Percentiles rank a stretch among this genome's conserved stretches.
Evolutionary conservation across 1,140 invertebrate species (phyloP).

Genomic region (Rhizoglyphus robini): DNA sequence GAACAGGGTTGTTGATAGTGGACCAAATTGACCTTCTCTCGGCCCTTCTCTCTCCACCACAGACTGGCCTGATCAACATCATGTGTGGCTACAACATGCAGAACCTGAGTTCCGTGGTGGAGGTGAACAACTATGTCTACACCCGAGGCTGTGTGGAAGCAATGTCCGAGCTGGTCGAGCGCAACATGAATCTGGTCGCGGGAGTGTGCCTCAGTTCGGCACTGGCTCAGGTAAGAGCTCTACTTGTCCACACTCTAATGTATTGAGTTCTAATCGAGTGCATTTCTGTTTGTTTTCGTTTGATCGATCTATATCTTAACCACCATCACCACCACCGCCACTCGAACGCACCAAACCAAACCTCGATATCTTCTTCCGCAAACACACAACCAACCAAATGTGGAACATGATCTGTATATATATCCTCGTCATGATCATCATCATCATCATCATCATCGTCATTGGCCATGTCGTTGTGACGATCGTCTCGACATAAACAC

Average conservation of each 20-base stretch:
- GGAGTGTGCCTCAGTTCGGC: conserved; percentile 64
- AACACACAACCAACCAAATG: too few relatives aligned
- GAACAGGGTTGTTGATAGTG: too few relatives aligned
- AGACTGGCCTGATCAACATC: conserved; percentile 69
- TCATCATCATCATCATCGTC: background rate
- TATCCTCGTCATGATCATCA: background rate
- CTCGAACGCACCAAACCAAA: too few relatives aligned
- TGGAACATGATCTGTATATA: background rate
- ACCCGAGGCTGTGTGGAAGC: conserved; percentile 78
- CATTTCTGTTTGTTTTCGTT: background rate
- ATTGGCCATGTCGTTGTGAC: too few relatives aligned
- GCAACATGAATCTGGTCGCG: conserved; percentile 75
- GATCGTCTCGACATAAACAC: too few relatives aligned
- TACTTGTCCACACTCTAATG: conserved; percentile 14
- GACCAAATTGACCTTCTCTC: too few relatives aligned
- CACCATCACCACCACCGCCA: background rate
- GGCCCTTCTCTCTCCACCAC: conserved; percentile 31
- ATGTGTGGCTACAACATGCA: conserved; percentile 82
- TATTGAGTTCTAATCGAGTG: conserved; percentile 3
- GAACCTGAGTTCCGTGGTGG: conserved; percentile 27
- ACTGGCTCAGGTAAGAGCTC: conserved; percentile 46
- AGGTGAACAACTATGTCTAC: conserved; percentile 46
- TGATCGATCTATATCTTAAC: background rate
- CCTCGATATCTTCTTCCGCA: background rate
- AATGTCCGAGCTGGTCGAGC: conserved; percentile 62